Evolutionary conservation across 2,888 invertebrate genomes (phyloP), one percentile per base, ranked within the genome.

Genomic region (Nephrotoma guestfalica): DNA sequence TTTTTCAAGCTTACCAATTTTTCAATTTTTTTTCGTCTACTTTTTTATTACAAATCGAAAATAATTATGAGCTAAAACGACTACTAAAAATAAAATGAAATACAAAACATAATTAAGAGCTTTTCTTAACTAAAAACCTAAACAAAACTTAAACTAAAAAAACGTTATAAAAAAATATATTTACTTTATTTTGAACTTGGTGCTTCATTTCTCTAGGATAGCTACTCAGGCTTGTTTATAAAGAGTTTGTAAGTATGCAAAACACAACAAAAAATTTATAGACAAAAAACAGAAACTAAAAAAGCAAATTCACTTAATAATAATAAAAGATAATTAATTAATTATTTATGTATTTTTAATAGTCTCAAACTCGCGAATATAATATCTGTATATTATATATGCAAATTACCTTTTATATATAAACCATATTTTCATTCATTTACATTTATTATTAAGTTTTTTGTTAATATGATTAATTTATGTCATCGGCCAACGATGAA

Each of bases 191-290:
- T 85, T 85, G 85, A 85, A 85, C 91, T 90, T 91, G 91, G 90
- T 91, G 91, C 91, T 91, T 91, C 91, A 91, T 91, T 91, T 89
- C 90, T 85, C 91, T 91, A 91, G 91, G 91, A 91, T 91, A 91
- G 91, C 91, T 90, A 85, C 85, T 85, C 85, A 41, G 85, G 85
- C 85, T 85, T 85, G 45, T 43, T 85, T 85, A 43, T 85, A 43
- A 42, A 85, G 85, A 85, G 85, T 85, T 85, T 43, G 85, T 85
- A 85, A 85, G 85, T 85, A 85, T 85, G 85, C 84, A 41, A 84
- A 84, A 85, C 85, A 85, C 85, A 85, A 85, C 41, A 85, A 42
- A 85, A 85, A 42, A 85, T 41, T 84, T 42, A 84, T 42, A 84
- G 42, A 84, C 41, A 41, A 85, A 85, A 84, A 84, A 84, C 84